Evolutionary conservation across 1,140 invertebrate species (phyloP).

Genomic region (Drosophila rufa): DNA sequence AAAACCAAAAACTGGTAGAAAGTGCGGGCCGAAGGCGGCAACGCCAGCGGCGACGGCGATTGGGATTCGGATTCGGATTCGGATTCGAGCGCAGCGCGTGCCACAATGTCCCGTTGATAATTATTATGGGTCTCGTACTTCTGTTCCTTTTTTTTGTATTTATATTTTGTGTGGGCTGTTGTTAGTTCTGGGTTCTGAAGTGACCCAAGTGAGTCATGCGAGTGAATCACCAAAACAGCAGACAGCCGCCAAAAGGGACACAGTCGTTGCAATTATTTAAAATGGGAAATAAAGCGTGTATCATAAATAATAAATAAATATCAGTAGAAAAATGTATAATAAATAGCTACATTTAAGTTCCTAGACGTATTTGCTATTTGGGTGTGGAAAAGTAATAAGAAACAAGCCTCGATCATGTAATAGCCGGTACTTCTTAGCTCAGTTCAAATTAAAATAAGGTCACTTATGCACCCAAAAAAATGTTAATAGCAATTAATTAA

Average conservation of each 20-base stretch:
- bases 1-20: conserved; percentile 15
- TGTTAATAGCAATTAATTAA: neutral
- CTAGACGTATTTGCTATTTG: neutral
- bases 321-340: no score
- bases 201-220: conserved; percentile 43
- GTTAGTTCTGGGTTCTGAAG: conserved; percentile 7
- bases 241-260: neutral
- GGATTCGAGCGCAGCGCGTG: conserved; percentile 23
- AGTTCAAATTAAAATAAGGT: neutral
- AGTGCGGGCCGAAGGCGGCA: conserved; percentile 3
- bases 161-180: conserved; percentile 17
- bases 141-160: conserved; percentile 10
- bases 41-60: neutral
- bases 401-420: neutral
- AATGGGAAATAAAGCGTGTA: no score
- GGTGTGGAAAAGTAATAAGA: neutral
- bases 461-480: neutral
- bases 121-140: conserved; percentile 12
- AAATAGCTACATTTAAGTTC: no score
- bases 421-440: neutral
- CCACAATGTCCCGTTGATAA: conserved; percentile 47
- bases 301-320: no score
- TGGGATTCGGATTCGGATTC: neutral
- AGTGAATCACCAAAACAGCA: conserved; percentile 28
- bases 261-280: neutral